A percentile compares a stretch with the other conserved stretches of the same genome.
Conservation (phyloP, 1,140 invertebrate genomes). For the Drepana arcuata region DNA sequence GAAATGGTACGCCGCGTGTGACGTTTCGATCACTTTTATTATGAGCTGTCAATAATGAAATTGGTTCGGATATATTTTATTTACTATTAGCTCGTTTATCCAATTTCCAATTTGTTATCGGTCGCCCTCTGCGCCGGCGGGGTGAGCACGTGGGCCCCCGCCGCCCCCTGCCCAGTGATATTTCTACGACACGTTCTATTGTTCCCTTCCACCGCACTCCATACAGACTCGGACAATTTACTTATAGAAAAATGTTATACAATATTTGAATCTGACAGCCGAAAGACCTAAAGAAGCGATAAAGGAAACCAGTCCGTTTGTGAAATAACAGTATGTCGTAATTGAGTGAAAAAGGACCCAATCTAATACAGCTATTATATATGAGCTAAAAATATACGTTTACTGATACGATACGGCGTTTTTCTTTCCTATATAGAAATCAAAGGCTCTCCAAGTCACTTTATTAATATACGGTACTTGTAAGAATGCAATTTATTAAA, state of each 20-base stretch:
- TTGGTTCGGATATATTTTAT: slow-evolving; percentile 25
- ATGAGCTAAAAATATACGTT: too few relatives aligned
- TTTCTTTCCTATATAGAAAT: too few relatives aligned
- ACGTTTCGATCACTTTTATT: too few relatives aligned
- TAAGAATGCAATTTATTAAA: too few relatives aligned
- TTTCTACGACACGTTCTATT: slow-evolving; percentile 21
- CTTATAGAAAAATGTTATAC: background rate
- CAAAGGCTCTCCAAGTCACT: too few relatives aligned
- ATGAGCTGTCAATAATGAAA: slow-evolving; percentile 18
- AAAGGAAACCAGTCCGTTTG: too few relatives aligned
- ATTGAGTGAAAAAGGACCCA: too few relatives aligned
- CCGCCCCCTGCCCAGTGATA: slow-evolving; percentile 13
- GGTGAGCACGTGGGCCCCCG: background rate
- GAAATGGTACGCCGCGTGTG: too few relatives aligned
- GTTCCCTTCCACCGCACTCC: slow-evolving; percentile 1
- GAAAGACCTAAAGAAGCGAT: background rate
- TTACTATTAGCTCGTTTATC: slow-evolving; percentile 21
- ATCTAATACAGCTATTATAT: too few relatives aligned
- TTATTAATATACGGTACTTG: too few relatives aligned
- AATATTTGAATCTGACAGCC: background rate
- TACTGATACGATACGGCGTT: too few relatives aligned
- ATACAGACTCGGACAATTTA: background rate
- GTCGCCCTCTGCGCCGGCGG: background rate
- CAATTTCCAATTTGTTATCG: slow-evolving; percentile 25
- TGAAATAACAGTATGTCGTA: too few relatives aligned